Evolutionary conservation across 1,140 invertebrate species (phyloP), one percentile per base, ranked within the genome.

Genomic region (Dryas iulia): DNA sequence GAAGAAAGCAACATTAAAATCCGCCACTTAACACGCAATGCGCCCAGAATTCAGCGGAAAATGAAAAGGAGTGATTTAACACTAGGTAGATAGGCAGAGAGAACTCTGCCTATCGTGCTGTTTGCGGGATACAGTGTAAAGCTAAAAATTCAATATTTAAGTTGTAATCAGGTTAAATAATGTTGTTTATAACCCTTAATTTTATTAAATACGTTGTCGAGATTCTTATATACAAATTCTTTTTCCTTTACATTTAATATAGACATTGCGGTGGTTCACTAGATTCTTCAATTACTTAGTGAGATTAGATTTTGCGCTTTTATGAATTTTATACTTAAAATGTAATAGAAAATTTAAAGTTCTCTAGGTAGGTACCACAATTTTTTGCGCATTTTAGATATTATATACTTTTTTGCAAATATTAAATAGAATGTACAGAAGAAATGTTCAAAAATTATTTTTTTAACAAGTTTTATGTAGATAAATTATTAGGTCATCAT

Each of bases 211-310:
- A 18, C 35, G 7, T 21, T 2, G 1, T 47, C 18, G 7, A 47
- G 35, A 5, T 57, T 30, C 56, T 58, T 8, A 30, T 30, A 58
- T 30, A 28, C 26, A 58, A 58, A 54, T 54, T 58, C 8, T 14
- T 30, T 28, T 58, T 58, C 7, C 25, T 47, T 47, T 21, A 47
- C 35, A 47, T 47, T 47, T 47, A 47, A 47, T 18, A 10, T 47
- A 47, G 35, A 47, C 35, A 18, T 18, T 47, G 35, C 35, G 14
- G 35, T 47, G 35, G 35, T 47, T 47, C 14, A 47, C 14, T 47
- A 21, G 3, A 58, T 12, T 58, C 25, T 58, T 58, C 25, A 58
- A 28, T 28, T 58, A 28, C 56, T 18, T 47, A 47, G 35, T 18
- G 7, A 47, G 35, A 47, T 47, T 47, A 47, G 14, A 47, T 47